These are phyloP conservation scores for Ranitomeya imitator DNA, from an alignment of 2,113 vertebrate species.

Conservation along the genomic window DNA sequence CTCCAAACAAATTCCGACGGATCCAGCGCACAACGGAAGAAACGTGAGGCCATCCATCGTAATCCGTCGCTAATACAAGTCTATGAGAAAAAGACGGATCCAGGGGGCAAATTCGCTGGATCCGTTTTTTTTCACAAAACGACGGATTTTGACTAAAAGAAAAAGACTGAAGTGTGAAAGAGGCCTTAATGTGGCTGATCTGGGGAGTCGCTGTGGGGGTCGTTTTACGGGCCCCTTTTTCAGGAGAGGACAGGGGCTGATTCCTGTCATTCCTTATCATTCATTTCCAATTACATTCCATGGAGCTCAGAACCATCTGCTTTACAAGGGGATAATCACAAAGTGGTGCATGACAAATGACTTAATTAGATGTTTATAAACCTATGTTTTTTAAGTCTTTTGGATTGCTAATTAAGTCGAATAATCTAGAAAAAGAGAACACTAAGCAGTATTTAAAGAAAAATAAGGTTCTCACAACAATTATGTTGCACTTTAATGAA, in stretches of 20 bases:
- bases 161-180: too few relatives aligned
- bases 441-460: slow-evolving; percentile 33
- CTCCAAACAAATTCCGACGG: too few relatives aligned
- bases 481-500: slow-evolving; percentile 32
- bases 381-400: slow-evolving; percentile 17
- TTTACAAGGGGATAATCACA: neutral
- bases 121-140: too few relatives aligned
- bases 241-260: neutral
- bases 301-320: slow-evolving; percentile 1
- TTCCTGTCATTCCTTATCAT: neutral
- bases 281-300: slow-evolving; percentile 16
- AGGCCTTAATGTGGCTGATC: too few relatives aligned
- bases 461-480: slow-evolving; percentile 30
- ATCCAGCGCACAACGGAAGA: too few relatives aligned
- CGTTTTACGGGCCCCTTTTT: neutral
- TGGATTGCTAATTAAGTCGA: slow-evolving; percentile 31
- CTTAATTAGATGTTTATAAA: slow-evolving; percentile 38
- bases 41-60: too few relatives aligned
- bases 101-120: too few relatives aligned
- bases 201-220: neutral
- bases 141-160: too few relatives aligned
- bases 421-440: slow-evolving; percentile 27
- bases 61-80: too few relatives aligned
- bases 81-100: too few relatives aligned
- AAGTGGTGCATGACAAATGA: slow-evolving; percentile 30